Percentiles rank a stretch among this genome's conserved stretches.
Conservation (phyloP, 2,113 vertebrate genomes). For the Tylochromis polylepis region DNA sequence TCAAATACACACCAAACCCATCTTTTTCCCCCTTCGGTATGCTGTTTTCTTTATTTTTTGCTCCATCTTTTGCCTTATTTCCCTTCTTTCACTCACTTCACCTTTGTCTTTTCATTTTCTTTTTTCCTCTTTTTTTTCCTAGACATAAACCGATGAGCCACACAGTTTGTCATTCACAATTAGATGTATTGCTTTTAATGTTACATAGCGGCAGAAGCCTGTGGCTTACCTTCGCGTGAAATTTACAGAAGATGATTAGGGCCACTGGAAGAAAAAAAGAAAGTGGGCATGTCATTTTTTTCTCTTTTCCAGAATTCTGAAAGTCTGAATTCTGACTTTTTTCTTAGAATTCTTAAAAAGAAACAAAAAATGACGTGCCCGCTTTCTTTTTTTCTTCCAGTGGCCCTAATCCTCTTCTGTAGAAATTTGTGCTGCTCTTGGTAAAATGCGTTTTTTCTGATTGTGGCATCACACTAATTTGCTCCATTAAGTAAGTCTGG, state of each 20-base stretch:
- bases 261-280: too few species aligned
- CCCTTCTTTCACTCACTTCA: not conserved
- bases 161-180: not conserved
- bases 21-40: not conserved
- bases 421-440: not conserved
- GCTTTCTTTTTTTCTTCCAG: not conserved
- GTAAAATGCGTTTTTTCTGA: not conserved
- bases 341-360: accelerated
- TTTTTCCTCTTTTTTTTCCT: not conserved
- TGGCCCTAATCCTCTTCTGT: accelerated
- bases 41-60: not conserved
- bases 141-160: not conserved
- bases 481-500: not conserved
- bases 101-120: not conserved
- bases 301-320: not conserved
- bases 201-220: not conserved
- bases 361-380: accelerated
- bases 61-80: not conserved
- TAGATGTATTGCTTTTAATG: not conserved
- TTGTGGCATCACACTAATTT: not conserved
- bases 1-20: not conserved
- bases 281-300: not conserved
- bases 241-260: accelerated
- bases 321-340: not conserved
- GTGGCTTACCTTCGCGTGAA: not conserved